phyloP scores from a whole-genome alignment of 2,888 invertebrate genomes.

The Patella pellucida region DNA sequence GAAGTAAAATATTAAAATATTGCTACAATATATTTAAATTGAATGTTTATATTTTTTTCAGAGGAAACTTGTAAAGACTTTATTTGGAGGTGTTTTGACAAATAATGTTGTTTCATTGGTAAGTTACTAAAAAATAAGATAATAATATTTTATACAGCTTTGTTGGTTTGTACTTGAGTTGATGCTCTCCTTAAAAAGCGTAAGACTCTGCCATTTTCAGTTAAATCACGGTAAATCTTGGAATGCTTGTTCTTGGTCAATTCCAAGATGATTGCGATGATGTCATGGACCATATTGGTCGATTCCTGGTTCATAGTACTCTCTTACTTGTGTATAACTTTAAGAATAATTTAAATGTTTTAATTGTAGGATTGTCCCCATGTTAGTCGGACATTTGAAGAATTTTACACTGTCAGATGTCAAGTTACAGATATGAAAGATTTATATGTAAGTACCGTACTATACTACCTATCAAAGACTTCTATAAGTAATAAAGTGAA shows the following conservation, averaged over 20 bases:
- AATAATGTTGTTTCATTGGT: constrained; percentile 95
- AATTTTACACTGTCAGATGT: constrained; percentile 96
- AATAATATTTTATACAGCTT: neutral
- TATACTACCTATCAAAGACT: neutral
- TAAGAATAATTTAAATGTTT: neutral
- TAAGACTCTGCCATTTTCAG: too few relatives aligned
- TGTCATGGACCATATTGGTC: too few relatives aligned
- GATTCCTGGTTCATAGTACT: too few relatives aligned
- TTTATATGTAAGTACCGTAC: constrained; percentile 76
- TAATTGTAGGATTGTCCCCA: constrained; percentile 86
- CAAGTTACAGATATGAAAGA: constrained; percentile 98
- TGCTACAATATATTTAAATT: neutral
- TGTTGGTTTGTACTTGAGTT: neutral
- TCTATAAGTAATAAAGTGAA: neutral
- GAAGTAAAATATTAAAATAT: neutral
- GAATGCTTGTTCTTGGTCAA: too few relatives aligned
- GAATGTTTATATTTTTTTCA: constrained; percentile 45
- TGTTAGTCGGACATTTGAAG: constrained; percentile 93
- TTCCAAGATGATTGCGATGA: too few relatives aligned
- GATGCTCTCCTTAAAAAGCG: too few relatives aligned
- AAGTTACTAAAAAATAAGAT: constrained; percentile 62
- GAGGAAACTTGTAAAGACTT: constrained; percentile 88
- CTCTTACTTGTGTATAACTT: too few relatives aligned
- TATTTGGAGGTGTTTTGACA: constrained; percentile 93
- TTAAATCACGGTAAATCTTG: too few relatives aligned